Evolutionary conservation across 1,140 invertebrate genomes (phyloP), one percentile per base, ranked within the genome.

Genomic region (Cecropterus lyciades): DNA sequence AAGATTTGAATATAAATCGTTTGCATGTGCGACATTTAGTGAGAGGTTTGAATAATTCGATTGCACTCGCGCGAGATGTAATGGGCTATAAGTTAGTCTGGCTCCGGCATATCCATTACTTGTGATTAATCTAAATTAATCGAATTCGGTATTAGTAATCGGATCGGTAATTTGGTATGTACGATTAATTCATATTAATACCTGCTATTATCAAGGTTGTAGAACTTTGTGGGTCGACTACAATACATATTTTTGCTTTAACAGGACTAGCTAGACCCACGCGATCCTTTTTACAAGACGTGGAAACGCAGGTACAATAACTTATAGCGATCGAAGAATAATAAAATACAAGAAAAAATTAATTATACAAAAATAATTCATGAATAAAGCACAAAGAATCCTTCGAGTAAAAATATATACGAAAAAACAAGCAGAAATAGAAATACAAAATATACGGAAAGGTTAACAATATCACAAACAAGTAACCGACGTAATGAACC

Each of bases 1-100:
- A 17, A 37, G 52, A 55, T 55, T 55, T 55, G 52, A 40, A 55
- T 55, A 40, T 55, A 55, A 55, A 55, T 55, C 17, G 52, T 55
- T 55, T 16, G 30, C 17, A 15, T 55, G 33, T 55, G 40, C 13
- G 40, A 43, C 40, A 43, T 14, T 55, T 55, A 55, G 52, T n/a
- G 52, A 55, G 52, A 13, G 13, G 27, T 55, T 55, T 42, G 52
- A 40, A 55, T 55, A 55, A 55, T 55, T 55, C 16, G 30, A 55
- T 37, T 53, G 51, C 51, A 16, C 51, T 53, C 51, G 37, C 30
- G 49, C 49, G 27, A 30, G 16, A n/a, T 55, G 15, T 55, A 9
- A 37, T 11, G 11, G 52, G 33, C 33, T 37, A 40, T 40, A 40
- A 27, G 52, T 55, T 40, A 17, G 33, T 55, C 52, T 55, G 52